Conservation (phyloP, 1,140 invertebrate species). For the Lasioglossum albipes region DNA sequence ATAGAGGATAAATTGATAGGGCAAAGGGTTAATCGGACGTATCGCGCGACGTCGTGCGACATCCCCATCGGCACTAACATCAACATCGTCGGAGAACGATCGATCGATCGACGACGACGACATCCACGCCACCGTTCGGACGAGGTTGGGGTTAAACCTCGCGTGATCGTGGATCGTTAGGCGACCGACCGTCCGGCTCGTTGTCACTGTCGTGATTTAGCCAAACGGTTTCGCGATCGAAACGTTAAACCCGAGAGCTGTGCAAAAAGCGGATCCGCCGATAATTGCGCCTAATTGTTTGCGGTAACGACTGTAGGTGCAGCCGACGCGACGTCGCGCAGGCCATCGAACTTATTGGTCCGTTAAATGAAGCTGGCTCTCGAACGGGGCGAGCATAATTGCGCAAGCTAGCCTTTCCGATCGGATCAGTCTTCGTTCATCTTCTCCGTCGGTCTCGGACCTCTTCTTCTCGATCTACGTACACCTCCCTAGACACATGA, state of each 20-base stretch:
- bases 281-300: slow-evolving; percentile 50
- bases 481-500: too few species aligned
- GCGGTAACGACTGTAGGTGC: slow-evolving; percentile 48
- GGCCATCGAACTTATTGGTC: slow-evolving; percentile 40
- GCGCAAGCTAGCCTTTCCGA: not conserved
- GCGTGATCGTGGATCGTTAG: slow-evolving; percentile 26
- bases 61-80: too few species aligned
- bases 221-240: slow-evolving; percentile 32
- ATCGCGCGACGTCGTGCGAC: too few species aligned
- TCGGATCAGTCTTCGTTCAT: too few species aligned
- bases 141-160: not conserved
- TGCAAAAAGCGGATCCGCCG: slow-evolving; percentile 40
- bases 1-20: too few species aligned
- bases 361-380: slow-evolving; percentile 53
- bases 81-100: too few species aligned
- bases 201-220: slow-evolving; percentile 40
- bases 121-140: too few species aligned
- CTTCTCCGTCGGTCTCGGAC: too few species aligned
- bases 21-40: too few species aligned
- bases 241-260: slow-evolving; percentile 41
- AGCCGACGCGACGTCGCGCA: slow-evolving; percentile 25
- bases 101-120: too few species aligned
- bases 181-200: slow-evolving; percentile 20
- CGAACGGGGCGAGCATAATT: slow-evolving; percentile 16
- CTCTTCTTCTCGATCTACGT: too few species aligned